These are phyloP conservation scores for Loris lydekkerianus DNA, from an alignment of 2,797 vertebrate species.

Conservation along the genomic window DNA sequence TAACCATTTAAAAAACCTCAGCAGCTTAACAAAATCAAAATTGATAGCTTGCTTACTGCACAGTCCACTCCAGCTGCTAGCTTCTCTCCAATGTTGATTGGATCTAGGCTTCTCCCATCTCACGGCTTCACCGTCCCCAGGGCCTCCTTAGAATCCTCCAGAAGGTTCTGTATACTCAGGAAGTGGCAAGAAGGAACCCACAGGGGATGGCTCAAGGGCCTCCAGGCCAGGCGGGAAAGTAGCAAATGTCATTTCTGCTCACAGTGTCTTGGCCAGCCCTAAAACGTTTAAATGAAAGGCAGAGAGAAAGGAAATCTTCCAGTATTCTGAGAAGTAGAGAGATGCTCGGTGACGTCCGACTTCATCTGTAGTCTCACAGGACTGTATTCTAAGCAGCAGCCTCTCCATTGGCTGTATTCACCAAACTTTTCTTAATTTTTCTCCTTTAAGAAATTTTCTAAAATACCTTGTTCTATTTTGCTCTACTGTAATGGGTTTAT, in stretches of 20 bases:
- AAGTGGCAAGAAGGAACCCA: neutral
- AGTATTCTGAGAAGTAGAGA: neutral
- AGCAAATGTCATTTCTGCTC: neutral
- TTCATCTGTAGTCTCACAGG: neutral
- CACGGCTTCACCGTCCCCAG: neutral
- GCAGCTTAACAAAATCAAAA: neutral
- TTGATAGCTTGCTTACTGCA: neutral
- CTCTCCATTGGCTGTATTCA: neutral
- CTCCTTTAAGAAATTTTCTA: slow-evolving; percentile 18
- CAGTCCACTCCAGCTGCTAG: neutral
- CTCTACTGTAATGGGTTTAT: neutral
- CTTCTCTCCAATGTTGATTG: neutral
- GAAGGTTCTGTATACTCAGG: neutral
- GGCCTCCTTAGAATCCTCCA: neutral
- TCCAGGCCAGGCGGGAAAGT: neutral
- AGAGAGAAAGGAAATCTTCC: neutral
- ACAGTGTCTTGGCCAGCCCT: neutral
- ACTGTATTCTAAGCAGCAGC: neutral
- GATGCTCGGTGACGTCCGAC: neutral
- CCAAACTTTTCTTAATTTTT: neutral
- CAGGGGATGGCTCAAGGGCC: neutral
- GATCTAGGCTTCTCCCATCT: neutral
- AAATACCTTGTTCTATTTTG: neutral
- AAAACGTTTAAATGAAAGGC: neutral
- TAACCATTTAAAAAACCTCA: neutral